phyloP scores from a whole-genome alignment of 2,888 invertebrate genomes.

The Salticus scenicus region DNA sequence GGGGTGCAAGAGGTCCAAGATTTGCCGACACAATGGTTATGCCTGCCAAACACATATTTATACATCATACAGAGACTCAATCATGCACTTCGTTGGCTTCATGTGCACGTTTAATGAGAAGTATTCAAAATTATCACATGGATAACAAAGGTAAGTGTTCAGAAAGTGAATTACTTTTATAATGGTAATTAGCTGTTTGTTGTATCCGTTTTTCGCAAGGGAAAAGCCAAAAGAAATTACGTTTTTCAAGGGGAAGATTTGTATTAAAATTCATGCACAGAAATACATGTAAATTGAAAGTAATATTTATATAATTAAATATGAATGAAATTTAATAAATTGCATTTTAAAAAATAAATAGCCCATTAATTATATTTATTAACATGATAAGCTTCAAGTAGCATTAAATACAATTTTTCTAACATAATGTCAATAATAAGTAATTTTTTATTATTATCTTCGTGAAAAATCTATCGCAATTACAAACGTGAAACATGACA shows the following conservation, averaged over 20 bases:
- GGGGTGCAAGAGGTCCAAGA: conserved; percentile 72
- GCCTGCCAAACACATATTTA: conserved; percentile 73
- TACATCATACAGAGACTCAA: conserved; percentile 77
- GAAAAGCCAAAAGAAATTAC: background rate
- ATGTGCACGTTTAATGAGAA: conserved; percentile 77
- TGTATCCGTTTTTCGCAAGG: background rate
- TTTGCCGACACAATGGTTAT: conserved; percentile 72
- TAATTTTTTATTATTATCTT: too few species aligned
- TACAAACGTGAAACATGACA: too few species aligned
- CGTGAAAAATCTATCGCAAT: too few species aligned
- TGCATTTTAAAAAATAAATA: too few species aligned
- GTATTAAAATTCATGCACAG: background rate
- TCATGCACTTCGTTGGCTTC: conserved; percentile 72
- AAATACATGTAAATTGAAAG: background rate
- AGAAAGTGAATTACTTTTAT: too few species aligned
- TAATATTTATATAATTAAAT: too few species aligned
- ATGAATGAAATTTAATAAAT: too few species aligned
- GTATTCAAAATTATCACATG: conserved; percentile 83
- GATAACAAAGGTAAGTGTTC: conserved; percentile 77
- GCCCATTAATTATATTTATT: too few species aligned
- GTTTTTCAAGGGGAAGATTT: background rate
- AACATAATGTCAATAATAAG: too few species aligned
- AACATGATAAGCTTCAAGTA: too few species aligned
- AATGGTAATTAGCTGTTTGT: too few species aligned
- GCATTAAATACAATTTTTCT: too few species aligned